Evolutionary conservation across 92 coral and sea anemone genomes (phyloP), one percentile per base, ranked within the genome.

Genomic region (Micromussa lordhowensis): DNA sequence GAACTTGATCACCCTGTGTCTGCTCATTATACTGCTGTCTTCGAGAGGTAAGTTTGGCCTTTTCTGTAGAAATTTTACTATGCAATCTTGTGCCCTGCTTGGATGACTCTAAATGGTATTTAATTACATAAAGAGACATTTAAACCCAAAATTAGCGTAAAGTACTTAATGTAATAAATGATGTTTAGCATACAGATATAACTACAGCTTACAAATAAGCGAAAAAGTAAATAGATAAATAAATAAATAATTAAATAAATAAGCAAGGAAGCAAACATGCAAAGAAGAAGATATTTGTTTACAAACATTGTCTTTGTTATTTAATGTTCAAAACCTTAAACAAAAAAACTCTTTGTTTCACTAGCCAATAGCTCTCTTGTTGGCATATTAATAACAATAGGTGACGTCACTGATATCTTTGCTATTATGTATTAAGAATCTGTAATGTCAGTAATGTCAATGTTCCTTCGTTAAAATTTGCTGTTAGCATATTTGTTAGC

Each of bases 11-110:
- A 68, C 61, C 4, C 49, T n/a, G 61, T 48, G 19, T 70, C 58
- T 80, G 78, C 19, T 82, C 68, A 64, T 82, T 88, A 77, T 88
- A 88, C 76, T 26, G 22, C 31, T 75, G 77, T 44, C 82, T 68
- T 16, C 71, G 75, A 26, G 82, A 68, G 21, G 70, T n/a, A 18
- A 82, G 75, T 48, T 81, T 81, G 75, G 82, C 75, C 78, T 88
- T 88, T 14, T 88, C 78, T 28, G 87, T 32, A 75, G 87, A 28
- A 49, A 82, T 88, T 79, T 82, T 88, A 40, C 75, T 75, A 44
- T 74, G 86, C 15, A 88, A 72, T 31, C 88, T 71, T 24, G 79
- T 59, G 31, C 91, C 61, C 51, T 88, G 86, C 78, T 82, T 82
- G 51, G 91, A 82, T 21, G 82, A 82, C 12, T 61, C 88, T 88